Base-by-base conservation (phyloP, 2,113 vertebrate genomes). In the Dasyornis broadbenti region DNA sequence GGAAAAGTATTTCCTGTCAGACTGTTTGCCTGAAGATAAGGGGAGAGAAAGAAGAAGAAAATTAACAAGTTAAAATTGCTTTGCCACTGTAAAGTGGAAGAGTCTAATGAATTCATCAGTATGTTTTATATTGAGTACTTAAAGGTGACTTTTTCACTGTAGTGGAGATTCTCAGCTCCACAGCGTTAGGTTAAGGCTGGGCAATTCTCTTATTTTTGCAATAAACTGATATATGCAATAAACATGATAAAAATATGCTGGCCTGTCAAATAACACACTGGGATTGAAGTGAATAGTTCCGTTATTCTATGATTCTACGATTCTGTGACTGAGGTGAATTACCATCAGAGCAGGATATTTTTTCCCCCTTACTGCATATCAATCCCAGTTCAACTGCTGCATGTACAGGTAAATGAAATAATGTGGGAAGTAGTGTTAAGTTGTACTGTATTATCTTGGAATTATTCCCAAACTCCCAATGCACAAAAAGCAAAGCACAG, bases 21-120 rank as follows among this genome's bases (percentile, higher is more conserved):
- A 71, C 60, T 94, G 89, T 75, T 86, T 83, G 66, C 84, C 97
- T 98, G 89, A 63, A 92, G 35, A 30, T 35, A 94, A 86, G 63
- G 49, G 44, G 50, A 50, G 42, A 96, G 69, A 77, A 94, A 75
- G 39, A 47, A 89, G 22, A 35, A 76, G 18, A 84, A 82, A 90
- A 86, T 70, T 2, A 65, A 44, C 33, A 57, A 71, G 26, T 47
- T 89, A 45, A 90, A 91, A 68, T 54, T 61, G 31, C 15, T 82
- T 93, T 89, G n/a, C 18, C 47, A 71, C n/a, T 31, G 33, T 64
- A 20, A 64, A 91, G 22, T 33, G 7, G 42, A 33, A 11, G 30
- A 70, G 37, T 11, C 20, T 64, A 69, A 54, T 65, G 44, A 24
- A 50, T 37, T 68, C 11, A 76, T 66, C 18, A 50, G 7, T 44